Conservation (phyloP, 2,888 invertebrate genomes). For the Tipula unca region DNA sequence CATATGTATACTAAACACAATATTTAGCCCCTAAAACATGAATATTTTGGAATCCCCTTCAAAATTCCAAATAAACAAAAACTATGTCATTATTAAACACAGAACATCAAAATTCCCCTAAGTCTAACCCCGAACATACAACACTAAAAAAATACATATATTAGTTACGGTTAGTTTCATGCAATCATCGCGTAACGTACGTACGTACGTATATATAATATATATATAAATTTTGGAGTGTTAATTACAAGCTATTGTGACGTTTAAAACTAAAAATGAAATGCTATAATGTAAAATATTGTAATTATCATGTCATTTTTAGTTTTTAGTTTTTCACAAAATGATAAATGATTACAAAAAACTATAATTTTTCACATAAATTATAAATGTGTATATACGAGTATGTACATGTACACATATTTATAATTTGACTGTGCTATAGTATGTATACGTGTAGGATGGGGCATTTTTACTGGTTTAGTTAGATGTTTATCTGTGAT, state of each 20-base stretch:
- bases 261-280: neutral
- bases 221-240: neutral
- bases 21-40: neutral
- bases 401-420: neutral
- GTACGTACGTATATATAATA: too few relatives aligned
- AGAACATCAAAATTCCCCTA: neutral
- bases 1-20: too few relatives aligned
- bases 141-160: neutral
- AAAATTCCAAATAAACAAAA: neutral
- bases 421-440: neutral
- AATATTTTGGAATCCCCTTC: neutral
- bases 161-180: neutral
- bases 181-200: neutral
- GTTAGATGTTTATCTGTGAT: constrained; percentile 14
- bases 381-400: neutral
- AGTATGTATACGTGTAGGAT: neutral
- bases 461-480: neutral
- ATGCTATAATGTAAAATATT: neutral
- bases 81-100: neutral
- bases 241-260: constrained; percentile 2
- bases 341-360: constrained; percentile 4
- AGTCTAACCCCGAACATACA: neutral
- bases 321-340: neutral
- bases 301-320: constrained; percentile 2
- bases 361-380: constrained; percentile 8